phyloP scores from a whole-genome alignment of 92 coral and sea anemone genomes.

The Epizoanthus stellaris region DNA sequence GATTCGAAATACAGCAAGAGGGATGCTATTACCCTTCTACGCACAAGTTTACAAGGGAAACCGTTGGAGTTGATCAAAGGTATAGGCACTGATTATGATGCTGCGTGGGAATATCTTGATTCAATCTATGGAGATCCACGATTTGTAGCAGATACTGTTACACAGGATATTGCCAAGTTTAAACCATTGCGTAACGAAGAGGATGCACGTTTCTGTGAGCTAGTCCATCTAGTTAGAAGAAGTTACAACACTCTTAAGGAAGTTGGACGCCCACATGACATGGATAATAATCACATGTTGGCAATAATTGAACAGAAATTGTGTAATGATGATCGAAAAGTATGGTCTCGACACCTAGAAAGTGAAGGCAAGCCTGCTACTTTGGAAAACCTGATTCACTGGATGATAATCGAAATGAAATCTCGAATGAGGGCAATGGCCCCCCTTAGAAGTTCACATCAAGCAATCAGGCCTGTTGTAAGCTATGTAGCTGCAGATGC shows the following conservation, averaged over 20 bases:
- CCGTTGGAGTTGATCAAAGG: too few relatives aligned
- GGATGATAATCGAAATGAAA: constrained; percentile 46
- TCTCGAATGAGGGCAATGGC: constrained; percentile 51
- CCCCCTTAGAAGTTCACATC: constrained; percentile 36
- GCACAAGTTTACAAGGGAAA: too few relatives aligned
- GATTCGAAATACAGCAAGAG: too few relatives aligned
- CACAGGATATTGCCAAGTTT: too few relatives aligned
- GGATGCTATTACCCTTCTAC: too few relatives aligned
- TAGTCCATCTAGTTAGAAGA: constrained; percentile 30
- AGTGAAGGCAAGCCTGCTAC: constrained; percentile 25
- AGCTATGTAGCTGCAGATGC: not conserved
- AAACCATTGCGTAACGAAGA: too few relatives aligned
- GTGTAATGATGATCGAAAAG: constrained; percentile 49
- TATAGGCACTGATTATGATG: too few relatives aligned
- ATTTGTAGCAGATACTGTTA: too few relatives aligned
- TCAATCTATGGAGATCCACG: too few relatives aligned
- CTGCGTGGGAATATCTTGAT: too few relatives aligned
- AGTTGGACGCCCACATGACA: not conserved
- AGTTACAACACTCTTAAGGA: not conserved
- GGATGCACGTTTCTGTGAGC: not conserved
- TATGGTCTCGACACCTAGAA: constrained; percentile 58
- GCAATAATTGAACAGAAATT: constrained; percentile 52
- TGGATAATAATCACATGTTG: constrained; percentile 63
- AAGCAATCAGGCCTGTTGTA: constrained; percentile 1
- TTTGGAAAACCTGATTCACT: constrained; percentile 30